Evolutionary conservation across 2,113 vertebrate genomes (phyloP), one percentile per base, ranked within the genome.

Genomic region (Scomber colias): DNA sequence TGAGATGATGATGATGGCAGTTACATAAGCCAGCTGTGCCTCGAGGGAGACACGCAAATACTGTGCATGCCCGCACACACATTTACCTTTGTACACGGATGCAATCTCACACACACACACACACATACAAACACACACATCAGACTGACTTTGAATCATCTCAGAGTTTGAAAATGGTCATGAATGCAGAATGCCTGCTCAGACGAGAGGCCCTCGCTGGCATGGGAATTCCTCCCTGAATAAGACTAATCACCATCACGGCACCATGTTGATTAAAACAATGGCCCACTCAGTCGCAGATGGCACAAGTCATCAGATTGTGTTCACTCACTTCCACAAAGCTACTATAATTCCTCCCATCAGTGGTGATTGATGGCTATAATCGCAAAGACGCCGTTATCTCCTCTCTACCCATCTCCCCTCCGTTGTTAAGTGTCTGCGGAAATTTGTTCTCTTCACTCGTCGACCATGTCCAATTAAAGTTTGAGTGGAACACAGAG

Each of bases 391-490:
- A 84, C 17, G 45, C 54, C 3, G 71, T 88, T 92, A 84, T 90
- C 84, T 68, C 72, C 67, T 53, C 64, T 74, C 61, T 76, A 51
- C 75, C 75, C 74, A 16, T 82, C 85, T 81, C 73, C 57, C 56
- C 62, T 85, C 66, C 46, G 71, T 75, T 79, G 87, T 85, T 72
- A 84, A 87, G 85, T 82, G 90, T 87, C 81, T 46, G 66, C 84
- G 50, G 84, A 88, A 92, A 94, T 92, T 74, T 89, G 88, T 90
- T 90, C 86, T 70, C 71, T 83, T 89, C 86, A 87, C 86, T 90
- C 54, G 75, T 89, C 77, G 69, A 89, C 80, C 83, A 87, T 87
- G 79, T 92, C 88, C 90, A 92, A 92, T 93, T 92, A 92, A 91
- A 86, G 74, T 84, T 83, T 81, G 75, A 82, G 86, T 76, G 78